A percentile compares a stretch with the other conserved stretches of the same genome.
These are phyloP conservation scores for Diachasma alloeum DNA, from an alignment of 1,140 invertebrate genomes.

Conservation along the genomic window DNA sequence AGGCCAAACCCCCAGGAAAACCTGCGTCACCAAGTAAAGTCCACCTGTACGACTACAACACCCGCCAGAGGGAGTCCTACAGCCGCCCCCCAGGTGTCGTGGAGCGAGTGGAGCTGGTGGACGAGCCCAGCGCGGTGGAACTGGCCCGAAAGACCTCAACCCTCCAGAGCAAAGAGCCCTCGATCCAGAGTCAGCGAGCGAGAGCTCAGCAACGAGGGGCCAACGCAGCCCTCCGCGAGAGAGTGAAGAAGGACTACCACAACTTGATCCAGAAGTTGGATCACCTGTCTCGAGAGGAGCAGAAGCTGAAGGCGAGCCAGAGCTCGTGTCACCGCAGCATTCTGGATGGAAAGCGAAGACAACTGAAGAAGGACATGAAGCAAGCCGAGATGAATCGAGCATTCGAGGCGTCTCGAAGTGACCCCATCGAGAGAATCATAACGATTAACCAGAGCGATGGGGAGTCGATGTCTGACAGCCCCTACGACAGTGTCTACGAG, in stretches of 20 bases:
- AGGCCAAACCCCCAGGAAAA: constrained; percentile 10
- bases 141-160: constrained; percentile 45
- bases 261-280: constrained; percentile 59
- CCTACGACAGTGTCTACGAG: no score
- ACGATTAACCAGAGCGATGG: constrained; percentile 27
- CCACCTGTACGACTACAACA: constrained; percentile 52
- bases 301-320: constrained; percentile 48
- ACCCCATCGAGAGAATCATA: constrained; percentile 41
- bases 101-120: constrained; percentile 48
- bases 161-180: constrained; percentile 35
- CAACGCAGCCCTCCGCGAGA: constrained; percentile 63
- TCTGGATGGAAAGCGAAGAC: constrained; percentile 37
- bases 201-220: constrained; percentile 56
- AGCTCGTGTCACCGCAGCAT: neutral
- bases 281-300: constrained; percentile 47
- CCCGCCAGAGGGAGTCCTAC: constrained; percentile 46
- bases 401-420: constrained; percentile 37
- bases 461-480: no score
- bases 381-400: constrained; percentile 52
- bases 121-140: constrained; percentile 53
- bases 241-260: constrained; percentile 62
- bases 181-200: constrained; percentile 39
- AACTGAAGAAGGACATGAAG: constrained; percentile 37
- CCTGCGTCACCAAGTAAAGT: constrained; percentile 44
- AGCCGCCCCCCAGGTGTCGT: constrained; percentile 49